phyloP scores from a whole-genome alignment of 2,797 vertebrate genomes.

The Erithacus rubecula region DNA sequence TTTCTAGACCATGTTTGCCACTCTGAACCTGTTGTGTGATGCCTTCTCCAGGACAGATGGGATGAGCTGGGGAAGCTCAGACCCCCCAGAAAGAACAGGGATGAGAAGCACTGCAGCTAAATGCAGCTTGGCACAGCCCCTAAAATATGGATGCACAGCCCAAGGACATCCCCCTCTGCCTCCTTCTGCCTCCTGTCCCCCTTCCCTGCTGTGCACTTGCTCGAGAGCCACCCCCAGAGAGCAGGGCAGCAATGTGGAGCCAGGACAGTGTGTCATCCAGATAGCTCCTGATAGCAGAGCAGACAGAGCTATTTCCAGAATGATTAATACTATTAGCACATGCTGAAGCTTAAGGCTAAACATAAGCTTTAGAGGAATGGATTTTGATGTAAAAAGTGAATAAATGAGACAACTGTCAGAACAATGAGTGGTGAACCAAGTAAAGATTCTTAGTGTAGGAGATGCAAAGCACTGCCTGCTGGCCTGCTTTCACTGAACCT shows the following conservation, averaged over 20 bases:
- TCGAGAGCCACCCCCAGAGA: not conserved
- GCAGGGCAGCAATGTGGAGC: not conserved
- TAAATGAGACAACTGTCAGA: constrained; percentile 65
- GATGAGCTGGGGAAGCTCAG: not conserved
- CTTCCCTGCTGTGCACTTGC: not conserved
- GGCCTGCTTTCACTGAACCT: not conserved
- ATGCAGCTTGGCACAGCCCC: not conserved
- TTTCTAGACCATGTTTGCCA: not conserved
- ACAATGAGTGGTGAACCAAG: constrained; percentile 46
- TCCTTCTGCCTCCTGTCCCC: not conserved
- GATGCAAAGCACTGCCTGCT: constrained; percentile 24
- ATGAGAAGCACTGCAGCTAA: not conserved
- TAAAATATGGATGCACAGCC: not conserved
- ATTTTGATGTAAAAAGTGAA: constrained; percentile 62
- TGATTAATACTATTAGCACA: constrained; percentile 61
- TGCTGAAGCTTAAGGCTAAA: constrained; percentile 51
- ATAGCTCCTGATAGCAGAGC: constrained; percentile 14
- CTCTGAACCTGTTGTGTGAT: not conserved
- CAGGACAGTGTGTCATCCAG: not conserved
- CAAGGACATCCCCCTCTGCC: not conserved
- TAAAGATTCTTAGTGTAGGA: not conserved
- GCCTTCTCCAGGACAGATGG: constrained; percentile 26
- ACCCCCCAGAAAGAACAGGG: not conserved
- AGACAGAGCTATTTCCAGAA: constrained; percentile 58
- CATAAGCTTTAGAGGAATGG: constrained; percentile 33